Percentiles rank a stretch among this genome's conserved stretches.
Conservation (phyloP, 2,797 vertebrate species). For the Centropyge bicolor region DNA sequence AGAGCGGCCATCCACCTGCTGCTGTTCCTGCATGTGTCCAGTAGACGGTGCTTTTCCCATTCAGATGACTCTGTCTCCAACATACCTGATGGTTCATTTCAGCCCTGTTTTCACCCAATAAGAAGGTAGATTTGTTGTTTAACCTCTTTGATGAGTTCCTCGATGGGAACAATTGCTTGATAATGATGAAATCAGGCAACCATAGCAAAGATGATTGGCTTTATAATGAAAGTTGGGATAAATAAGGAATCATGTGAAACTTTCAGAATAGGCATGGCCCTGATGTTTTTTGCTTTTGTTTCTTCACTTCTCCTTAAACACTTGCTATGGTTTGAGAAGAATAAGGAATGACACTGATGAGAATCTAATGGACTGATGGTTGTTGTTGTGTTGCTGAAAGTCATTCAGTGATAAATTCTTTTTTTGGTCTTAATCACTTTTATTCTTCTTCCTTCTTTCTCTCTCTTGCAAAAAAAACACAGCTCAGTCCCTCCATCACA, state of each 20-base stretch:
- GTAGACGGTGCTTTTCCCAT: constrained; percentile 83
- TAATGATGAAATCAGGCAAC: constrained; percentile 80
- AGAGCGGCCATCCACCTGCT: constrained; percentile 13
- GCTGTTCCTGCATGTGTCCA: constrained; percentile 70
- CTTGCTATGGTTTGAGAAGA: constrained; percentile 28
- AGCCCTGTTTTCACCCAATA: constrained; percentile 62
- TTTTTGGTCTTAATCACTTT: constrained; percentile 21
- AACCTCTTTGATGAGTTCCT: constrained; percentile 81
- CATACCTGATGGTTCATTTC: constrained; percentile 53
- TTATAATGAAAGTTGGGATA: constrained; percentile 74
- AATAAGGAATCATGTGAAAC: constrained; percentile 69
- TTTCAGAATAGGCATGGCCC: constrained; percentile 43
- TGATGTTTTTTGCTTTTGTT: constrained; percentile 47
- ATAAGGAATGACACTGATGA: constrained; percentile 39
- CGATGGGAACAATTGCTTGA: constrained; percentile 69
- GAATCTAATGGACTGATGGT: constrained; percentile 33
- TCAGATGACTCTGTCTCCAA: constrained; percentile 60
- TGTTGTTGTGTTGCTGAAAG: constrained; percentile 27
- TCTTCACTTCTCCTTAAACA: constrained; percentile 45
- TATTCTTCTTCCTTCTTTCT: not conserved
- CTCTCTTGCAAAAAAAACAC: not conserved
- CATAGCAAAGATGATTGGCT: constrained; percentile 78
- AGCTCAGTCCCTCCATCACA: constrained; percentile 15
- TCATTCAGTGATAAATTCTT: constrained; percentile 34
- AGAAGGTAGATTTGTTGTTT: constrained; percentile 74